Base-by-base conservation (phyloP, 2,113 vertebrate species). In the Myxocyprinus asiaticus region DNA sequence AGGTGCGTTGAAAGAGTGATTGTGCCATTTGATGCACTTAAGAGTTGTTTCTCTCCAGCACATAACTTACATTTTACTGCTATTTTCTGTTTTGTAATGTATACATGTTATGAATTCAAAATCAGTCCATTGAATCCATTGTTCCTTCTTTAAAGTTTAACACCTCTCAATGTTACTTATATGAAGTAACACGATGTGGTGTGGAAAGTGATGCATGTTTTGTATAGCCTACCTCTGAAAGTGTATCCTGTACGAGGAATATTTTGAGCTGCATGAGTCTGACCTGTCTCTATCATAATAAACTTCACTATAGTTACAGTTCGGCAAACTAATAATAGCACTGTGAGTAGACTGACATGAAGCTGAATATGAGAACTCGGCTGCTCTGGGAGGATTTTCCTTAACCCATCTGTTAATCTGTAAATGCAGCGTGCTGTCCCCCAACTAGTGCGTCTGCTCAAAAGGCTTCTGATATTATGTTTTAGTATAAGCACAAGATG, bases 241-340 rank as follows among this genome's bases (percentile, higher is more conserved):
- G 47, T 48, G 47, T 59, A 33, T 1, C 22, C 22, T 33, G 6
- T 63, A 59, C 4, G 10, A 73, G 70, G 14, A 10, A 62, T 48
- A 15, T 58, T 69, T 7, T 68, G 58, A 50, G 9, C 51, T 81
- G 15, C 51, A 65, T 47, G 43, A 65, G 72, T 33, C 1, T 33
- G 22, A 33, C 22, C 22, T 33, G 67, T 62, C 45, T 73, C 61
- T 77, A 42, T 58, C 44, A 68, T 71, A 78, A 55, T 78, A 81
- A 44, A 77, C 72, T 67, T 75, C 59, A 50, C 67, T 81, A 63
- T 65, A 56, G 79, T 86, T 86, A 78, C 77, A 75, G 76, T 70
- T 58, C 69, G 70, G 70, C 78, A 64, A 48, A 76, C 84, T 87
- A 87, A 80, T 80, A 83, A 83, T 87, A 84, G 84, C 78, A 78